Evolutionary conservation across 1,140 invertebrate species (phyloP).

Genomic region (Sarcophaga bullata): DNA sequence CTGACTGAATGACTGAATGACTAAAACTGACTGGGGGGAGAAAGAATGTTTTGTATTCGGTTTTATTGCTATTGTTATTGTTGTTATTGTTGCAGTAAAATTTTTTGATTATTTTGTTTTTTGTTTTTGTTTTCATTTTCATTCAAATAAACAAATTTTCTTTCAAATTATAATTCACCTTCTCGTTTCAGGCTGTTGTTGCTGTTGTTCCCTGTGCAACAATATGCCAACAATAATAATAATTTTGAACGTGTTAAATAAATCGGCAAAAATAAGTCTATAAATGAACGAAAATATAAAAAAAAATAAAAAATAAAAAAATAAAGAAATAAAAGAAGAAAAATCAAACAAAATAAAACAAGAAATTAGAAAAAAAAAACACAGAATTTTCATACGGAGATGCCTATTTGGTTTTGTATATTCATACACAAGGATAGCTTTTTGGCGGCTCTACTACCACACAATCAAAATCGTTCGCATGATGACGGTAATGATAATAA

Average conservation of each 20-base stretch:
- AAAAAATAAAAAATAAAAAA: background rate
- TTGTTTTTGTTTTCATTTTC: too few species aligned
- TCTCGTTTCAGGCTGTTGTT: background rate
- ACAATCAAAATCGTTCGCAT: background rate
- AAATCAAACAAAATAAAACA: too few species aligned
- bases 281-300: background rate
- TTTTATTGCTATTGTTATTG: too few species aligned
- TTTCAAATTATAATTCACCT: background rate
- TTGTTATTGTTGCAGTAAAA: too few species aligned
- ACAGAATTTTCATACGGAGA: too few species aligned
- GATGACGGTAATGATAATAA: background rate
- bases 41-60: too few species aligned
- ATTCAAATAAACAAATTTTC: slow-evolving; percentile 11
- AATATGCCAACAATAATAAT: slow-evolving; percentile 15
- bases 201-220: background rate
- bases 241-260: slow-evolving; percentile 14
- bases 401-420: background rate
- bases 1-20: background rate
- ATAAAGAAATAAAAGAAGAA: too few species aligned
- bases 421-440: background rate
- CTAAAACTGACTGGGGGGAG: too few species aligned
- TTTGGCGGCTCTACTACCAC: background rate
- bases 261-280: slow-evolving; percentile 2
- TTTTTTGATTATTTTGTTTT: background rate
- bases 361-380: too few species aligned